Percentiles rank a stretch among this genome's conserved stretches.
Conservation (phyloP, 1,140 invertebrate species). For the Bombus fervidus region DNA sequence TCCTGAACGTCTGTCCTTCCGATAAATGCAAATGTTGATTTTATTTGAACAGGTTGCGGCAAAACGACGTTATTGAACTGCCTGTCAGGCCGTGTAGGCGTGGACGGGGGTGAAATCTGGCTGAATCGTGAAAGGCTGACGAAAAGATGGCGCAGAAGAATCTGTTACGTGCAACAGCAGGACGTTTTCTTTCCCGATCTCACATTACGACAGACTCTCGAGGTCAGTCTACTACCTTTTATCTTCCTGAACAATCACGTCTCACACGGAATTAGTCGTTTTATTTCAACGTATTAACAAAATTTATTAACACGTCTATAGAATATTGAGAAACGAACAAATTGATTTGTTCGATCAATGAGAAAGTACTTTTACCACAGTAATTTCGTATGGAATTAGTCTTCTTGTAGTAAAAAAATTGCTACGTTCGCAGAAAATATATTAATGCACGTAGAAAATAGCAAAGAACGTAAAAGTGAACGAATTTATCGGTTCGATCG, state of each 20-base stretch:
- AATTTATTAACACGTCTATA: too few species aligned
- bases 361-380: too few species aligned
- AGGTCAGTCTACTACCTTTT: conserved; percentile 80
- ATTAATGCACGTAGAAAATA: too few species aligned
- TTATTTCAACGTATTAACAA: too few species aligned
- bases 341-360: too few species aligned
- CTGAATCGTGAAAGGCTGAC: conserved; percentile 89
- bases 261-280: not conserved
- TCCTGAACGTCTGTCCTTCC: too few species aligned
- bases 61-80: conserved; percentile 92
- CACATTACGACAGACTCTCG: conserved; percentile 90
- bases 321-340: too few species aligned
- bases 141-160: conserved; percentile 89
- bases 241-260: too few species aligned
- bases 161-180: conserved; percentile 93
- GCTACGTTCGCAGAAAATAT: too few species aligned
- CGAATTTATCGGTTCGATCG: not conserved
- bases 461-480: not conserved
- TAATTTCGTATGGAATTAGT: too few species aligned
- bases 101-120: conserved; percentile 88
- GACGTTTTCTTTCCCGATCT: conserved; percentile 93
- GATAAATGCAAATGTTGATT: not conserved
- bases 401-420: too few species aligned
- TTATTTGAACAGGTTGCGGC: conserved; percentile 84
- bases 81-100: conserved; percentile 87